Evolutionary conservation across 2,888 invertebrate species (phyloP).

Genomic region (Arctia plantaginis): DNA sequence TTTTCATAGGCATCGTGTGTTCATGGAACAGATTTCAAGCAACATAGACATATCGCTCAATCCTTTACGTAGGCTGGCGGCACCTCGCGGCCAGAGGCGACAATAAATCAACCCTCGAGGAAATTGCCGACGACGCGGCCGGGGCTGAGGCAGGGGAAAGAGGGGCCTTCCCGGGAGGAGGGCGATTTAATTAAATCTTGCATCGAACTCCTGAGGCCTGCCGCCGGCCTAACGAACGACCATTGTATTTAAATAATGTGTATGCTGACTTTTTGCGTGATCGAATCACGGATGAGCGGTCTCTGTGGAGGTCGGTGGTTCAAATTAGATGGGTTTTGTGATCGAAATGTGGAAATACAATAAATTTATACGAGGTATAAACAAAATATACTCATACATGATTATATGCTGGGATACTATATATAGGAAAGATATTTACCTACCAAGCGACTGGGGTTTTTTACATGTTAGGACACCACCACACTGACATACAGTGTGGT

Average conservation of each 20-base stretch:
- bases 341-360: constrained; percentile 39
- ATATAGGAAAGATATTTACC: too few species aligned
- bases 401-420: neutral
- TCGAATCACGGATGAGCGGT: constrained; percentile 59
- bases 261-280: constrained; percentile 80
- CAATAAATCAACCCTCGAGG: constrained; percentile 86
- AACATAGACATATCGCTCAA: constrained; percentile 68
- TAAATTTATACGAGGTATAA: constrained; percentile 7
- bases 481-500: too few species aligned
- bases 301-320: constrained; percentile 45
- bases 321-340: constrained; percentile 56
- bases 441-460: too few species aligned
- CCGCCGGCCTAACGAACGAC: constrained; percentile 83
- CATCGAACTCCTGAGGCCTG: constrained; percentile 86
- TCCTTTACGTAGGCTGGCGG: constrained; percentile 76
- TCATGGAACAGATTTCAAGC: constrained; percentile 53
- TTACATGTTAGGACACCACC: too few species aligned
- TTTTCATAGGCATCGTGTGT: constrained; percentile 36
- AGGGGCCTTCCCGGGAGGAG: constrained; percentile 53
- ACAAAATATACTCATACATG: neutral
- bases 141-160: constrained; percentile 49
- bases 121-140: constrained; percentile 79
- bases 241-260: constrained; percentile 86
- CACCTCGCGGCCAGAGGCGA: constrained; percentile 75
- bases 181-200: constrained; percentile 88